Percentiles rank a stretch among this genome's conserved stretches.
These are phyloP conservation scores for Metridium senile DNA, from an alignment of 92 coral and sea anemone genomes.

Conservation along the genomic window DNA sequence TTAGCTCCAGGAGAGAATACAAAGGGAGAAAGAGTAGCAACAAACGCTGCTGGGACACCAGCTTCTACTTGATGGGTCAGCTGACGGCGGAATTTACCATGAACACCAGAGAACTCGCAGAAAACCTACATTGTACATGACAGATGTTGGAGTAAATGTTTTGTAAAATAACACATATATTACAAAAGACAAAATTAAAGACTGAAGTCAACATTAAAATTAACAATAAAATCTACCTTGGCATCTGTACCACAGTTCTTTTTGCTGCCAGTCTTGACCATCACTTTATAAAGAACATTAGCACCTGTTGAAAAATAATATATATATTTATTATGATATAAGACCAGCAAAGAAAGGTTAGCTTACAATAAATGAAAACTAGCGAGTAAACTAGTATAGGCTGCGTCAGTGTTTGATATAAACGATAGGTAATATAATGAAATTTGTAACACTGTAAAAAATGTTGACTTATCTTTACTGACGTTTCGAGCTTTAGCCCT, in stretches of 20 bases:
- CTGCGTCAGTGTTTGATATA: too few species aligned
- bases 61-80: slow-evolving; percentile 78
- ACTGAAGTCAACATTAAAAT: too few species aligned
- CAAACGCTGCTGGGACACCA: slow-evolving; percentile 80
- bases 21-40: slow-evolving; percentile 86
- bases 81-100: slow-evolving; percentile 80
- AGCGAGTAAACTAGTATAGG: too few species aligned
- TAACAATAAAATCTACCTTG: slow-evolving; percentile 48
- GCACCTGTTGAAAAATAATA: slow-evolving; percentile 25
- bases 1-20: slow-evolving; percentile 79
- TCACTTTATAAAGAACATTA: slow-evolving; percentile 68
- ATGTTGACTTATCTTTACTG: too few species aligned
- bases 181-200: too few species aligned
- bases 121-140: slow-evolving; percentile 55
- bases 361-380: neutral
- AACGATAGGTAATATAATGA: too few species aligned
- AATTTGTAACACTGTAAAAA: too few species aligned
- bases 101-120: slow-evolving; percentile 85
- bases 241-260: slow-evolving; percentile 98
- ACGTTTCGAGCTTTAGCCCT: too few species aligned
- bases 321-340: neutral
- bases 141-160: neutral
- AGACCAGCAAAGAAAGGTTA: neutral
- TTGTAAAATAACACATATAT: neutral
- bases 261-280: slow-evolving; percentile 89